These are phyloP conservation scores for Hemicentrotus pulcherrimus DNA, from an alignment of 35 echinoderm and acorn worm genomes.

Conservation along the genomic window DNA sequence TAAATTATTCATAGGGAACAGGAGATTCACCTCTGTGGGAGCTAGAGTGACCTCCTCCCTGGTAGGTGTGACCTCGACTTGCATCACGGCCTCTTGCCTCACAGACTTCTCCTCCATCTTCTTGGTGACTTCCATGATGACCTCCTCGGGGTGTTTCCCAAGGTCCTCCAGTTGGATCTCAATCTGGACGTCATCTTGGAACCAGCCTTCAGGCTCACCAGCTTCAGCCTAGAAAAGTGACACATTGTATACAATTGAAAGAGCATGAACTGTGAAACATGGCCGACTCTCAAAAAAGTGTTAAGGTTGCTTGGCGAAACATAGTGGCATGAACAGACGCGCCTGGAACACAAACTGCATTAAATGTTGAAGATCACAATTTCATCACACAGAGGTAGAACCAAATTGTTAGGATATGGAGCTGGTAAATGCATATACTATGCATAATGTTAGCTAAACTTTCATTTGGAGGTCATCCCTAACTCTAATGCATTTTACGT, in stretches of 20 bases:
- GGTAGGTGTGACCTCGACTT: neutral
- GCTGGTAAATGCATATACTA: no score
- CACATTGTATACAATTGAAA: neutral
- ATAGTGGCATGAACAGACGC: no score
- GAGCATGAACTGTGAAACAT: no score
- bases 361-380: no score
- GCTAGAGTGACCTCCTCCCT: neutral
- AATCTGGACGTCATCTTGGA: slow-evolving; percentile 25
- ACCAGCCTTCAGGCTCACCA: neutral
- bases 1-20: neutral
- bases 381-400: no score
- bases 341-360: no score
- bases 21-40: neutral
- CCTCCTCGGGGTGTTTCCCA: slow-evolving; percentile 41
- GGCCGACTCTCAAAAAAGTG: no score
- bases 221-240: neutral
- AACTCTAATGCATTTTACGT: no score
- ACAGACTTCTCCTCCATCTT: slow-evolving; percentile 41
- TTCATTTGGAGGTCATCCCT: no score
- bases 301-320: no score
- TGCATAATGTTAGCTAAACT: no score
- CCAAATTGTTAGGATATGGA: no score
- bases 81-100: slow-evolving; percentile 3
- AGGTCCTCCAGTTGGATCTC: slow-evolving; percentile 43
- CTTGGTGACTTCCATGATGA: slow-evolving; percentile 51